Conservation (phyloP, 2,113 vertebrate genomes). For the Protomyctophum bolini region DNA sequence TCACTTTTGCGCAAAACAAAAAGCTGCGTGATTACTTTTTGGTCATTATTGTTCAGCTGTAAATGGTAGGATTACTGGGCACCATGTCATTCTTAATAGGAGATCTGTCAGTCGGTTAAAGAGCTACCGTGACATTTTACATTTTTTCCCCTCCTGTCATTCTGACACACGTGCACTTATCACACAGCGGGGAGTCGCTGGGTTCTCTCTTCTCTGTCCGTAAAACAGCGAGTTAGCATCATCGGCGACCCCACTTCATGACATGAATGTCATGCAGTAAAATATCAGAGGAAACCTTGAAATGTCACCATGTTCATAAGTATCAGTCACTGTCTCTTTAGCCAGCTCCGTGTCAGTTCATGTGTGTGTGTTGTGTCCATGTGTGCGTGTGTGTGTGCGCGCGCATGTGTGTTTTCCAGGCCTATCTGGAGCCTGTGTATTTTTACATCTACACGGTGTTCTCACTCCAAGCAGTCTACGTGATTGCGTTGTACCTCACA, state of each 20-base stretch:
- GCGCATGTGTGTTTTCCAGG: slow-evolving; percentile 74
- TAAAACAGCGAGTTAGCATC: slow-evolving; percentile 35
- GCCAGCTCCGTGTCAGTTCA: not conserved
- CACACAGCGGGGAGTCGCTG: slow-evolving; percentile 31
- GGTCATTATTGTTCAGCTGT: not conserved
- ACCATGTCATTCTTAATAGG: not conserved
- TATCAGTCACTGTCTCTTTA: slow-evolving; percentile 23
- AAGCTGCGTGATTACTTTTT: not conserved
- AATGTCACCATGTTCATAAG: slow-evolving; percentile 51
- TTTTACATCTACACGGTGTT: slow-evolving; percentile 99
- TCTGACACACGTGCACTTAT: slow-evolving; percentile 27
- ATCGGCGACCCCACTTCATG: slow-evolving; percentile 9
- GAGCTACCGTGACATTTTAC: slow-evolving; percentile 37
- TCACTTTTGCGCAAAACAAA: not conserved
- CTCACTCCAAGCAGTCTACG: slow-evolving; percentile 92
- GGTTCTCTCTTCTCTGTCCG: slow-evolving; percentile 32
- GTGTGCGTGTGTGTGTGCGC: slow-evolving; percentile 42
- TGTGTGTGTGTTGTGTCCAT: slow-evolving; percentile 28
- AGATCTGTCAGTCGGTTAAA: not conserved
- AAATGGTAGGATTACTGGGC: not conserved
- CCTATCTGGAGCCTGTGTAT: slow-evolving; percentile 93
- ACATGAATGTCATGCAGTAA: slow-evolving; percentile 34
- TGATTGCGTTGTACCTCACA: slow-evolving; percentile 90
- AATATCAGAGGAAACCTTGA: slow-evolving; percentile 49
- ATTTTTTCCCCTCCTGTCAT: slow-evolving; percentile 11